phyloP scores from a whole-genome alignment of 2,888 invertebrate species.

The Sphinx pinastri region DNA sequence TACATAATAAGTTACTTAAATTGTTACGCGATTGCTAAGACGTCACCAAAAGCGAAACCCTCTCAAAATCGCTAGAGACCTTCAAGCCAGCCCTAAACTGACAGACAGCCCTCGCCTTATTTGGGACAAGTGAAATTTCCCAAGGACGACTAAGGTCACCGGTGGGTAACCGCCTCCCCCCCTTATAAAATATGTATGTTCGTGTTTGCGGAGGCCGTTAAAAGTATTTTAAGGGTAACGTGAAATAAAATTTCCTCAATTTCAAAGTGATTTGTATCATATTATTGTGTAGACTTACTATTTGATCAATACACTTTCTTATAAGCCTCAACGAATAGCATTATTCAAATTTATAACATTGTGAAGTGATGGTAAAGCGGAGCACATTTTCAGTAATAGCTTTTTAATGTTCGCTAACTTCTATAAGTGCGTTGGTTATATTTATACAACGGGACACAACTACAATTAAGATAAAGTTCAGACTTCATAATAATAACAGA shows the following conservation, averaged over 20 bases:
- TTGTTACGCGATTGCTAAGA: neutral
- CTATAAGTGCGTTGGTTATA: neutral
- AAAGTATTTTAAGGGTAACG: conserved; percentile 4
- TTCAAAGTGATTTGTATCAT: neutral
- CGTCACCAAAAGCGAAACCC: neutral
- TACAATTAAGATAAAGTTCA: no score
- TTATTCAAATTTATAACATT: neutral
- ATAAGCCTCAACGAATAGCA: neutral
- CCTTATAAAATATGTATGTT: conserved; percentile 13
- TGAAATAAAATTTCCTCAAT: neutral
- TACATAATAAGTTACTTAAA: neutral
- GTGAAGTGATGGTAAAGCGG: neutral
- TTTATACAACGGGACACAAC: neutral
- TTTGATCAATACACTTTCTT: neutral
- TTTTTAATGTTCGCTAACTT: neutral
- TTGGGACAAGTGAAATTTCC: conserved; percentile 11
- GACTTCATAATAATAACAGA: neutral
- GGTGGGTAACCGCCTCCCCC: conserved; percentile 13
- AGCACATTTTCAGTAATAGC: neutral
- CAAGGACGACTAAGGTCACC: conserved; percentile 23
- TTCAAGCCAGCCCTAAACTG: conserved; percentile 10
- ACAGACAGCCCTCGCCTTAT: conserved; percentile 1
- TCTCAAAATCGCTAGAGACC: neutral
- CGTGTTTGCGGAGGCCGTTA: conserved; percentile 7
- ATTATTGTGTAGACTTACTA: neutral